Evolutionary conservation across 2,113 vertebrate genomes (phyloP).

Genomic region (Megaptera novaeangliae): DNA sequence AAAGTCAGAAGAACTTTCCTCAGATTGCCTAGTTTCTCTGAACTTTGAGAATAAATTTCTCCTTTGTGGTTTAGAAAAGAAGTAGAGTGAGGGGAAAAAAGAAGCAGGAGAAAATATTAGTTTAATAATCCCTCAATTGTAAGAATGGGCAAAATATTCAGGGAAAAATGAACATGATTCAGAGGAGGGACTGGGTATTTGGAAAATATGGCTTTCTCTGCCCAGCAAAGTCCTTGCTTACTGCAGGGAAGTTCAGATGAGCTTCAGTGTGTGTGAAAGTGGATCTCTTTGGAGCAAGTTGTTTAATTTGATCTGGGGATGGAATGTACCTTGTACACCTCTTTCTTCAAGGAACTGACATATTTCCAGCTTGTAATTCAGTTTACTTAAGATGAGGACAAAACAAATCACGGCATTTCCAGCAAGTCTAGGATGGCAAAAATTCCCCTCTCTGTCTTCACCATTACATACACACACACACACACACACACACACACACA

Average conservation of each 20-base stretch:
- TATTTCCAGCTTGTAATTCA: slow-evolving; percentile 51
- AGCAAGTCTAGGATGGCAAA: slow-evolving; percentile 27
- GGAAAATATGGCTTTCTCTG: background rate
- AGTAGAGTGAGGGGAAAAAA: background rate
- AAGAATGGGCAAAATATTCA: background rate
- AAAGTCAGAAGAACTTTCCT: background rate
- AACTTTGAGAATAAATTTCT: background rate
- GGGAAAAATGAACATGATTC: background rate
- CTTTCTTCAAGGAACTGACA: slow-evolving; percentile 53
- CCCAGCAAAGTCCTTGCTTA: background rate
- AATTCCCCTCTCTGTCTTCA: background rate
- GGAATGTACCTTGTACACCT: slow-evolving; percentile 62
- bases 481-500: background rate
- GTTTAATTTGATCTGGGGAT: slow-evolving; percentile 70
- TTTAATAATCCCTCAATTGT: background rate
- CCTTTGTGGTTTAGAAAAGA: slow-evolving; percentile 13
- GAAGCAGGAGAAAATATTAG: background rate
- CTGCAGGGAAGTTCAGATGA: background rate
- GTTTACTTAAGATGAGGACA: slow-evolving; percentile 55
- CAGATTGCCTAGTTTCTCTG: background rate
- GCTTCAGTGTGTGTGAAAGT: background rate
- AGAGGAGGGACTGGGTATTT: background rate
- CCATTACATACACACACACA: background rate
- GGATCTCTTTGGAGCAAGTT: slow-evolving; percentile 51
- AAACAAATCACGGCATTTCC: slow-evolving; percentile 44